phyloP scores from a whole-genome alignment of 2,113 vertebrate genomes.

The Saimiri boliviensis region DNA sequence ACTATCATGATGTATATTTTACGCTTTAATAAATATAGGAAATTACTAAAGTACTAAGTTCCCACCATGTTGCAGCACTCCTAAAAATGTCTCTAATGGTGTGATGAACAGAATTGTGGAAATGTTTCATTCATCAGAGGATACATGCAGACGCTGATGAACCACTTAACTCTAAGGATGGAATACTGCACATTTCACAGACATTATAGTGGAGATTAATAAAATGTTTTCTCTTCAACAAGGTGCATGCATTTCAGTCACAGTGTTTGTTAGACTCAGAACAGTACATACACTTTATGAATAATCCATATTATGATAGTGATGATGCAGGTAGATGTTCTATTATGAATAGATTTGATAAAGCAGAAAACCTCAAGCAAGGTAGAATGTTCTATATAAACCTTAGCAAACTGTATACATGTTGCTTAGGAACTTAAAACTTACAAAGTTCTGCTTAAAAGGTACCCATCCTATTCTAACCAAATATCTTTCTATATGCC shows the following conservation, averaged over 20 bases:
- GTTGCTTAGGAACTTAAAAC: slow-evolving; percentile 61
- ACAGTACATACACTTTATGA: slow-evolving; percentile 72
- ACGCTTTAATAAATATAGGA: slow-evolving; percentile 56
- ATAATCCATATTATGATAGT: slow-evolving; percentile 74
- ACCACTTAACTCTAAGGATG: slow-evolving; percentile 39
- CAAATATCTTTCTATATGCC: slow-evolving; percentile 64
- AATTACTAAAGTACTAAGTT: slow-evolving; percentile 60
- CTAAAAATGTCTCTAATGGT: slow-evolving; percentile 17
- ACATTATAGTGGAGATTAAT: slow-evolving; percentile 32
- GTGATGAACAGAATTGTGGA: slow-evolving; percentile 63
- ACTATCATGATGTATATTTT: slow-evolving; percentile 40
- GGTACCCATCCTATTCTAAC: slow-evolving; percentile 66
- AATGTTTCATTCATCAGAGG: slow-evolving; percentile 61
- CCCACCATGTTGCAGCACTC: slow-evolving; percentile 39
- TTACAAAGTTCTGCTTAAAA: slow-evolving; percentile 63
- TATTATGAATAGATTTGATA: slow-evolving; percentile 56
- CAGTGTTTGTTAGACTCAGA: slow-evolving; percentile 71
- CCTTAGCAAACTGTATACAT: slow-evolving; percentile 59
- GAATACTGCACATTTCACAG: slow-evolving; percentile 62
- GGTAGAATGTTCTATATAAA: slow-evolving; percentile 66
- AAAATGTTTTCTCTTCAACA: slow-evolving; percentile 72
- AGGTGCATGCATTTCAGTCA: slow-evolving; percentile 76
- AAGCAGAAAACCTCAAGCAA: slow-evolving; percentile 68
- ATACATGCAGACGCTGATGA: slow-evolving; percentile 48
- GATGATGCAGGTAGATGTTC: slow-evolving; percentile 47